Conservation (phyloP, 2,888 invertebrate genomes). For the Enchytraeus crypticus region DNA sequence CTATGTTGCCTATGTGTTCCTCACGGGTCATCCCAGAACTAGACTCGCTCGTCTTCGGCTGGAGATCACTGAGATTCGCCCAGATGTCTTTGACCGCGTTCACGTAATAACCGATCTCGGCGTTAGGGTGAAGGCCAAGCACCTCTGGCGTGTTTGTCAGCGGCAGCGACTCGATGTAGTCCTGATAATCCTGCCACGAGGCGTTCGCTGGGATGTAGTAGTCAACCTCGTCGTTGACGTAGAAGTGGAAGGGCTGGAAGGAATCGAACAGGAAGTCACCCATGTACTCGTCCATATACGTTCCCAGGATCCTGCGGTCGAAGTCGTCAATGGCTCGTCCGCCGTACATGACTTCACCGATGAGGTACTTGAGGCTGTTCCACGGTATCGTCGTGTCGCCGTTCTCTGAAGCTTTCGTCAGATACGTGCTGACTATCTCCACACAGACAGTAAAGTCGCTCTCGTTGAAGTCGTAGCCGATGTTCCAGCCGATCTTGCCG, state of each 20-base stretch:
- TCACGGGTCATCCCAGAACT: constrained; percentile 71
- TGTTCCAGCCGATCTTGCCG: constrained; percentile 90
- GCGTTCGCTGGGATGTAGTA: constrained; percentile 64
- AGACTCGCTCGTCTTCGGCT: constrained; percentile 71
- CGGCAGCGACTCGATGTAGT: constrained; percentile 70
- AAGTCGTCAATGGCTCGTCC: constrained; percentile 84
- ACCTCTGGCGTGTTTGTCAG: constrained; percentile 78
- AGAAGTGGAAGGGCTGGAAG: constrained; percentile 85
- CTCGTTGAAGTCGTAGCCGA: constrained; percentile 81
- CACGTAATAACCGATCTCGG: constrained; percentile 87
- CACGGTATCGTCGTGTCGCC: constrained; percentile 66
- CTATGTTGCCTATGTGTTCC: constrained; percentile 71
- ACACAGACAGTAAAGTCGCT: constrained; percentile 82
- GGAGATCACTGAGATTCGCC: constrained; percentile 73
- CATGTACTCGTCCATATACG: constrained; percentile 88
- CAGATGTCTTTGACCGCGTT: constrained; percentile 77
- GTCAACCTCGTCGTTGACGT: constrained; percentile 63
- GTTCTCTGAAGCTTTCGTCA: constrained; percentile 59
- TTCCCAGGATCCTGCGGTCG: constrained; percentile 74
- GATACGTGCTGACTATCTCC: constrained; percentile 73
- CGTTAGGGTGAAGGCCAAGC: constrained; percentile 86
- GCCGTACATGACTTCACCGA: constrained; percentile 92
- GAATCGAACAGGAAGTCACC: constrained; percentile 86
- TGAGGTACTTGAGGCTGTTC: constrained; percentile 80
- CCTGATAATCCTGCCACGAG: constrained; percentile 52